Evolutionary conservation across 2,888 invertebrate genomes (phyloP), one percentile per base, ranked within the genome.

Genomic region (Sarcophaga caerulescens): DNA sequence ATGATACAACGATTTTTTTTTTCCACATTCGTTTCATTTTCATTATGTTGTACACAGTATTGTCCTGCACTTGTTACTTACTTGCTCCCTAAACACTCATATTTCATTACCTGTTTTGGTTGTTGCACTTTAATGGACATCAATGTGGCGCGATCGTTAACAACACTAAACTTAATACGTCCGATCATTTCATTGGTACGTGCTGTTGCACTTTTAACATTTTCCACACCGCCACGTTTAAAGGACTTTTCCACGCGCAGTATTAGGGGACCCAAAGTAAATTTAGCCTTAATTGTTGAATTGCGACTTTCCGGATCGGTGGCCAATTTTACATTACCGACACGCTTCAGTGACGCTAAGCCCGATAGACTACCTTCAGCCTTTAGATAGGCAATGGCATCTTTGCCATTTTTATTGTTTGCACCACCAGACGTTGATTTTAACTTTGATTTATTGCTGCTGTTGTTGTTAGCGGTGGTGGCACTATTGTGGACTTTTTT

Each of bases 161-260:
- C 94, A 66, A 97, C 96, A 89, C 96, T 94, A 88, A 97, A 94
- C 90, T 95, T 97, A 82, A 97, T 93, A 92, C 96, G 96, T 47
- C 97, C 97, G 74, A 95, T 94, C 97, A 97, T 97, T 93, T 97
- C 97, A 2, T 96, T 97, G 1, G 97, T 97, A 4, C 97, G 97
- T 0, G 97, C 97, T 0, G 97, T 97, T 2, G 97, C 97, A 89
- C 97, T 97, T 92, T 97, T 96, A 85, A 97, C 93, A 93, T 97
- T 97, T 89, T 97, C 95, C 90, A 97, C 96, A 59, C 95, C 96
- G 62, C 96, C 96, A 85, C 96, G 95, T 65, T 96, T 96, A 89
- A 97, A 96, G 88, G 92, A 92, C 90, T 93, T 93, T 85, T 93
- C 93, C 21, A 94, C 97, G 93, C 96, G 95, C 86, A 97, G 93